A percentile compares a stretch with the other conserved stretches of the same genome.
These are phyloP conservation scores for Biston stratarius DNA, from an alignment of 2,888 invertebrate genomes.

Conservation along the genomic window DNA sequence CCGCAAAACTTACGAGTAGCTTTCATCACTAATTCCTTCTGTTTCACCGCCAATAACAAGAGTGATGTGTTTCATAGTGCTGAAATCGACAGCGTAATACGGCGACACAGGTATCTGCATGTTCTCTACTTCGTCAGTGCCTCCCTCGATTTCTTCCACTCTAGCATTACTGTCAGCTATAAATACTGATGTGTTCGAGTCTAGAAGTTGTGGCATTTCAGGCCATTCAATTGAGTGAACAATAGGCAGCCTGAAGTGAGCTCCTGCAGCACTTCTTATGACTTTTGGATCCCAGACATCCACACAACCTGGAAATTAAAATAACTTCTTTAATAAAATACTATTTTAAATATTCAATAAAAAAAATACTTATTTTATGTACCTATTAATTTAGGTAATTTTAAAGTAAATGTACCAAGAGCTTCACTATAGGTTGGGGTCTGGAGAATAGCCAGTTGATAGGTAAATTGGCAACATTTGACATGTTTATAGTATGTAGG, in stretches of 20 bases:
- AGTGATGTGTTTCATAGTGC: conserved; percentile 83
- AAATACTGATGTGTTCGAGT: conserved; percentile 83
- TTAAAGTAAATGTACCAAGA: too few species aligned
- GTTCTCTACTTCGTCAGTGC: conserved; percentile 41
- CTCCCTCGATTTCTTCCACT: conserved; percentile 46
- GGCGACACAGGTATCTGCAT: conserved; percentile 84
- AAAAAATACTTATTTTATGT: too few species aligned
- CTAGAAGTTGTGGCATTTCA: conserved; percentile 78
- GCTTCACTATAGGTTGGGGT: too few species aligned
- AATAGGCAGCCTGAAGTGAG: conserved; percentile 93
- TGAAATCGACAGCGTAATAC: conserved; percentile 88
- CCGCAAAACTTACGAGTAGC: conserved; percentile 82
- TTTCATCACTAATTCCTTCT: conserved; percentile 92
- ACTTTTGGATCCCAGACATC: conserved; percentile 97
- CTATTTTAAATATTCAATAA: too few species aligned
- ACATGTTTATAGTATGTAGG: too few species aligned
- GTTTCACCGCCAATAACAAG: conserved; percentile 96
- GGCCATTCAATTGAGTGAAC: conserved; percentile 89
- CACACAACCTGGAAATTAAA: conserved; percentile 89
- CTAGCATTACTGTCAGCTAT: conserved; percentile 89
- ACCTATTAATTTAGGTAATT: too few species aligned
- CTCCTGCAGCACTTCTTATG: conserved; percentile 93
- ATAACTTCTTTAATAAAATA: neutral
- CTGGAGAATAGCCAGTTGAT: too few species aligned
- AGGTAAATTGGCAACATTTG: too few species aligned